Percentiles rank a stretch among this genome's conserved stretches.
Conservation (phyloP, 2,888 invertebrate genomes). For the Cephalotes varians region DNA sequence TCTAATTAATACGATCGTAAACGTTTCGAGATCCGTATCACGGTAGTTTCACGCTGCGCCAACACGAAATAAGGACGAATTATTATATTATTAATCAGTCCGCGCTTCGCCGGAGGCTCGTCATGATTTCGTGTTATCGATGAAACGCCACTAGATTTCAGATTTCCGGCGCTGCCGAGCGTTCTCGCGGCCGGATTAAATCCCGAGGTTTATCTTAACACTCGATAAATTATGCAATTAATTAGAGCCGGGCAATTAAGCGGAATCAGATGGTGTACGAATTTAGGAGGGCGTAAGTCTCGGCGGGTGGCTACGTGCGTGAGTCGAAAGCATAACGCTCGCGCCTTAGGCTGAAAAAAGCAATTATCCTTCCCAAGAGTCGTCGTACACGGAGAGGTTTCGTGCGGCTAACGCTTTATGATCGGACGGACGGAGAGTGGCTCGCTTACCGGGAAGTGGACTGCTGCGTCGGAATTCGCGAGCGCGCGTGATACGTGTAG, state of each 20-base stretch:
- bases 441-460: background rate
- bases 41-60: no score
- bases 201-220: conserved; percentile 81
- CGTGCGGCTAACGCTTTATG: conserved; percentile 72
- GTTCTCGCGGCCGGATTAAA: conserved; percentile 74
- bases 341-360: conserved; percentile 63
- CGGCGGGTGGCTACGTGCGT: conserved; percentile 75
- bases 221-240: conserved; percentile 83
- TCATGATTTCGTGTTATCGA: conserved; percentile 42
- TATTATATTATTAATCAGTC: conserved; percentile 47
- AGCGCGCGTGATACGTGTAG: background rate
- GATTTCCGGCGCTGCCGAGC: conserved; percentile 35
- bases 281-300: conserved; percentile 81
- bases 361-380: conserved; percentile 71
- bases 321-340: conserved; percentile 79
- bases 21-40: background rate
- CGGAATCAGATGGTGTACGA: conserved; percentile 82
- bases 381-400: conserved; percentile 59
- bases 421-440: conserved; percentile 49
- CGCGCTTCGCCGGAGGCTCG: background rate
- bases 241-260: conserved; percentile 82
- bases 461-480: conserved; percentile 38
- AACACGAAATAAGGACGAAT: conserved; percentile 40
- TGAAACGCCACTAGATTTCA: conserved; percentile 35
- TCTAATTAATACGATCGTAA: conserved; percentile 15